phyloP scores from a whole-genome alignment of 2,797 vertebrate species.

The Chlorospingus flavigularis region DNA sequence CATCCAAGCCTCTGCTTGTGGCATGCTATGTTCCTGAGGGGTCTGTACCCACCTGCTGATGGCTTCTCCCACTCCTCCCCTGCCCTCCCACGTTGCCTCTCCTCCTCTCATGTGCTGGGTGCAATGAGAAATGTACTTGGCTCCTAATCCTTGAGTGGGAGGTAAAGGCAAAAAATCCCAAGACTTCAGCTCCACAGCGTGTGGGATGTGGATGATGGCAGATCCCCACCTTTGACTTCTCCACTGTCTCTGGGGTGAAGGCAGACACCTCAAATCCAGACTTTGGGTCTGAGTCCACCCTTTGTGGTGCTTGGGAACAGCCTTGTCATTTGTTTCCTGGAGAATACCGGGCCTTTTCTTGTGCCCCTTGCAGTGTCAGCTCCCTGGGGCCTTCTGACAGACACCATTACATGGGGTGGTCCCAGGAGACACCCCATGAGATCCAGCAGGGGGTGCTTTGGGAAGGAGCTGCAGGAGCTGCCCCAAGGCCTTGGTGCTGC shows the following conservation, averaged over 20 bases:
- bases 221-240: slow-evolving; percentile 46
- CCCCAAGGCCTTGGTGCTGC: not conserved
- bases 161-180: slow-evolving; percentile 35
- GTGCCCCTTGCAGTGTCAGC: not conserved
- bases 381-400: not conserved
- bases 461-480: not conserved
- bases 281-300: rapidly evolving
- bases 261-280: not conserved
- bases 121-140: slow-evolving; percentile 52
- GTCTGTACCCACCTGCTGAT: rapidly evolving
- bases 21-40: not conserved
- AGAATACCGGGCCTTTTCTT: not conserved
- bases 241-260: not conserved
- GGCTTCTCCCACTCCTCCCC: not conserved
- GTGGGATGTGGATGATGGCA: slow-evolving; percentile 38
- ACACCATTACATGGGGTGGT: not conserved
- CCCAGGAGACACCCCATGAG: rapidly evolving
- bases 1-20: not conserved
- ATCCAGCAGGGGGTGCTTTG: not conserved
- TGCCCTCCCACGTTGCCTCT: not conserved
- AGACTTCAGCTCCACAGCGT: not conserved
- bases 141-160: slow-evolving; percentile 47
- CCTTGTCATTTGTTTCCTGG: not conserved
- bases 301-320: not conserved
- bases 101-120: not conserved